Percentiles rank a stretch among this genome's conserved stretches.
Evolutionary conservation across 2,113 vertebrate genomes (phyloP).

Genomic region (Serinus canaria): DNA sequence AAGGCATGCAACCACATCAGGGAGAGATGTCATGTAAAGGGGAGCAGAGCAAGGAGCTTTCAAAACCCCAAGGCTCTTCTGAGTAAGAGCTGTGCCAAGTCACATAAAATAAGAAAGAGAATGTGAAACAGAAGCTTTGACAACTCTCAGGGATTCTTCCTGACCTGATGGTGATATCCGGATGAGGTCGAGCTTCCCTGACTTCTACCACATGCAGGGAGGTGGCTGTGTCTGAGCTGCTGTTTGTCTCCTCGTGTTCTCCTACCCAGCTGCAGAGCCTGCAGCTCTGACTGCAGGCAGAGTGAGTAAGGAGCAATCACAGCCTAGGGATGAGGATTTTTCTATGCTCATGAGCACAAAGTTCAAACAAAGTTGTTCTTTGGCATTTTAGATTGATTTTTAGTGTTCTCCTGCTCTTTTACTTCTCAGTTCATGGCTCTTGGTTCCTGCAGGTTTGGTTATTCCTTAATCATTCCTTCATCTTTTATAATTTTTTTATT

Average conservation of each 20-base stretch:
- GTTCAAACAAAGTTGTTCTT: neutral
- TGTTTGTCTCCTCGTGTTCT: neutral
- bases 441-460: neutral
- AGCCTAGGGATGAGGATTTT: neutral
- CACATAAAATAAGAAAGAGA: neutral
- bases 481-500: neutral
- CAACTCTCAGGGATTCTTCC: neutral
- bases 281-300: neutral
- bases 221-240: neutral
- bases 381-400: neutral
- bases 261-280: neutral
- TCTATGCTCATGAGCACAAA: neutral
- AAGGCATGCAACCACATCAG: neutral
- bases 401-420: neutral
- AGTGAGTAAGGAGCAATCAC: neutral
- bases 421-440: neutral
- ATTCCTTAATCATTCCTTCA: neutral
- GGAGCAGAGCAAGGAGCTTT: neutral
- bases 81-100: neutral
- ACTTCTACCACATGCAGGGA: neutral
- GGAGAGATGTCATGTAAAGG: neutral
- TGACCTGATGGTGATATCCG: rapidly evolving
- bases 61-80: neutral
- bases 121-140: neutral
- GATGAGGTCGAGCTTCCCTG: neutral